phyloP scores from a whole-genome alignment of 2,113 vertebrate species.

The Diadophis punctatus region DNA sequence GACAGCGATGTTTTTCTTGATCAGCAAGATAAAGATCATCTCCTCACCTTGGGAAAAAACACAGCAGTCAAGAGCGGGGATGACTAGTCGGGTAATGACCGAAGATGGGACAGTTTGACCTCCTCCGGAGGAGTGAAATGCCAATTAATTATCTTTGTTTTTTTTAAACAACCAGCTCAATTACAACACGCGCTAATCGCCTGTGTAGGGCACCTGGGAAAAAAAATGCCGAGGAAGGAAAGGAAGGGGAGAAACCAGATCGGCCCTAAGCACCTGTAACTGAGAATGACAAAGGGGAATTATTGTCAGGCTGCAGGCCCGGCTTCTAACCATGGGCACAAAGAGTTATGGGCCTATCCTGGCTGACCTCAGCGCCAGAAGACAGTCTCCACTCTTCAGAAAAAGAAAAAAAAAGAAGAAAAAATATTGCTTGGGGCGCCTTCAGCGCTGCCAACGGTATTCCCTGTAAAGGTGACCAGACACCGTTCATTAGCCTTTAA shows the following conservation, averaged over 20 bases:
- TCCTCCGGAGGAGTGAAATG: constrained; percentile 65
- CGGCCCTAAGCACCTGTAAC: constrained; percentile 21
- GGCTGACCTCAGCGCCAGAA: constrained; percentile 28
- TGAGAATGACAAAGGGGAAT: constrained; percentile 14
- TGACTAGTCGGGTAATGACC: constrained; percentile 47
- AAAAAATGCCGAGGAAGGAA: not conserved
- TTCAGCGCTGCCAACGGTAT: constrained; percentile 17
- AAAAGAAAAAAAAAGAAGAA: constrained; percentile 14
- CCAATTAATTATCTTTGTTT: constrained; percentile 78
- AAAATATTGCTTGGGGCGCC: constrained; percentile 40
- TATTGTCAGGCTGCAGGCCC: constrained; percentile 21
- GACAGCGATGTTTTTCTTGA: constrained; percentile 48
- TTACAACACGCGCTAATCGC: constrained; percentile 73
- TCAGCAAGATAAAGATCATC: constrained; percentile 69
- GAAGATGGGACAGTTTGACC: constrained; percentile 73
- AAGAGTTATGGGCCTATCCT: constrained; percentile 56
- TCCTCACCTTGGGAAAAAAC: constrained; percentile 41
- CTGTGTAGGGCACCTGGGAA: constrained; percentile 69
- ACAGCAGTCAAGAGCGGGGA: constrained; percentile 33
- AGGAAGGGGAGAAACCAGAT: not conserved
- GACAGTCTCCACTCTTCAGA: constrained; percentile 27
- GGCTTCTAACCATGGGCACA: constrained; percentile 48
- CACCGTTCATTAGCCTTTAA: constrained; percentile 64
- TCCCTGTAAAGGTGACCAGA: constrained; percentile 69
- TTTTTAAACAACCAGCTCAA: constrained; percentile 62